phyloP scores from a whole-genome alignment of 2,113 vertebrate genomes.

The Montifringilla adamsi region DNA sequence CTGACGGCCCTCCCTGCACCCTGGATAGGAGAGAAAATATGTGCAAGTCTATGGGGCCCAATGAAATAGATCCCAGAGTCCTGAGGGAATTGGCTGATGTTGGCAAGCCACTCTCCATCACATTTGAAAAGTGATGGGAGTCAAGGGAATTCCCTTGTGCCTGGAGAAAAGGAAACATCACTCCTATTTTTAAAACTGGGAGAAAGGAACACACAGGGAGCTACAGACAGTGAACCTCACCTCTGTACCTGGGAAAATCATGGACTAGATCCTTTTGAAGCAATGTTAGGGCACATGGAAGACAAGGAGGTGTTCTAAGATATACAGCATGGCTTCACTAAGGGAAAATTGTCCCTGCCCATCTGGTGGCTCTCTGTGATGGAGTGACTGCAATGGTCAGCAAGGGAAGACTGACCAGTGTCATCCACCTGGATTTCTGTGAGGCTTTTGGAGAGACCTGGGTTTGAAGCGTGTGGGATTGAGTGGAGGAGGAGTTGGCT shows the following conservation, averaged over 20 bases:
- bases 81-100: neutral
- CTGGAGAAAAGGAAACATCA: neutral
- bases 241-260: neutral
- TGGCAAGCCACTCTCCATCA: neutral
- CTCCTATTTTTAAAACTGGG: neutral
- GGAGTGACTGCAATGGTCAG: neutral
- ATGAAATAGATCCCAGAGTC: neutral
- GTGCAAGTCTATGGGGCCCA: neutral
- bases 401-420: neutral
- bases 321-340: neutral
- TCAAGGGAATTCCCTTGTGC: neutral
- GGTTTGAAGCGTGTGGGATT: neutral
- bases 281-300: neutral
- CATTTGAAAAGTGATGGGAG: neutral
- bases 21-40: neutral
- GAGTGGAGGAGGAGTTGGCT: neutral
- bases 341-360: neutral
- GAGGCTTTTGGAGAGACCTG: neutral
- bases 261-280: neutral
- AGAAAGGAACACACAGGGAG: neutral
- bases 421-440: neutral
- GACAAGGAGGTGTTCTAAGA: neutral
- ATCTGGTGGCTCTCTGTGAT: neutral
- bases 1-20: neutral
- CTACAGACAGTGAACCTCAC: neutral